Percentiles rank a stretch among this genome's conserved stretches.
Evolutionary conservation across 2,797 vertebrate genomes (phyloP).

Genomic region (Amphiprion clarkii): DNA sequence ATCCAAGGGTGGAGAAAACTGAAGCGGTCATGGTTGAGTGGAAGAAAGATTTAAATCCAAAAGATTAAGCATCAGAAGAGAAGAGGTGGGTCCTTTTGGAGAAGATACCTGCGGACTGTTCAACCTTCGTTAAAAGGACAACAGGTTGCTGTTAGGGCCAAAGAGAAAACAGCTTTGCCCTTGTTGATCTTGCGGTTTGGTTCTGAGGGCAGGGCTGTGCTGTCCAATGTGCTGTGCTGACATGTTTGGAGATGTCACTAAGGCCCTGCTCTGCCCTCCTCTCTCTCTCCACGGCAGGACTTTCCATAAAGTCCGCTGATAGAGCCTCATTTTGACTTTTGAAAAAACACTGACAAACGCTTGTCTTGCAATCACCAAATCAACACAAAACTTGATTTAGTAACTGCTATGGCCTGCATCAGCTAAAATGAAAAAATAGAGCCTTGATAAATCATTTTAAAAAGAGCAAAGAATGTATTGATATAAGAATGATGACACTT

Average conservation of each 20-base stretch:
- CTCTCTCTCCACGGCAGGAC: constrained; percentile 70
- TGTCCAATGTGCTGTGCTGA: constrained; percentile 83
- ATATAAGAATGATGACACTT: neutral
- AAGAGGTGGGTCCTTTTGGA: constrained; percentile 56
- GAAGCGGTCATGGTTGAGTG: constrained; percentile 69
- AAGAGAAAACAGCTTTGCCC: constrained; percentile 81
- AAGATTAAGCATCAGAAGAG: constrained; percentile 49
- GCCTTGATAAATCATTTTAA: neutral
- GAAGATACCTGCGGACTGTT: constrained; percentile 56
- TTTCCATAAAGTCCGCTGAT: constrained; percentile 63
- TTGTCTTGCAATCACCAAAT: neutral
- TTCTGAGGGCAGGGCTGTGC: constrained; percentile 84
- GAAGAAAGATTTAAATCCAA: constrained; percentile 64
- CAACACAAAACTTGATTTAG: neutral
- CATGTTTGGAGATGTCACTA: constrained; percentile 86
- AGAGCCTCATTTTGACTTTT: constrained; percentile 60
- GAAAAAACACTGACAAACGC: neutral
- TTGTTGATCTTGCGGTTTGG: constrained; percentile 83
- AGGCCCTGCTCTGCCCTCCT: constrained; percentile 77
- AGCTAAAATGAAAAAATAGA: neutral
- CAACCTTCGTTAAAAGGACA: constrained; percentile 53
- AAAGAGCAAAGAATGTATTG: neutral
- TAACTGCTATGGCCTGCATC: too few species aligned
- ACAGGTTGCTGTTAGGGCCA: constrained; percentile 69
- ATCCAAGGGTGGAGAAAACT: constrained; percentile 57